phyloP scores from a whole-genome alignment of 2,113 vertebrate species.

The Corythoichthys intestinalis region DNA sequence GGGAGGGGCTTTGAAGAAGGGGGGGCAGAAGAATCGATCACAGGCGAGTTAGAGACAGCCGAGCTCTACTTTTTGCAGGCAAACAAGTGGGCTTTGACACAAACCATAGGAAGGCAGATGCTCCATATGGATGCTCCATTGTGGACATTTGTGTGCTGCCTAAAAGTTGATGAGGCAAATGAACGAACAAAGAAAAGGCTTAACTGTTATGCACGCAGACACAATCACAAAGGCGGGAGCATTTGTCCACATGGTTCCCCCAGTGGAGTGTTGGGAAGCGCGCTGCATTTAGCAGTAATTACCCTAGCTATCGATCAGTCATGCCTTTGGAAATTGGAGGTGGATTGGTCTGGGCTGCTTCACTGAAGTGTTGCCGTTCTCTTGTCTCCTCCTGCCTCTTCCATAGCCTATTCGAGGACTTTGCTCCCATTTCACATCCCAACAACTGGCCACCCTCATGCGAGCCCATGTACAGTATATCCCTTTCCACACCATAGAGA shows the following conservation, averaged over 20 bases:
- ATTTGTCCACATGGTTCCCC: slow-evolving; percentile 27
- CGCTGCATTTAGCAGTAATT: slow-evolving; percentile 65
- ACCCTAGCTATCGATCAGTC: slow-evolving; percentile 65
- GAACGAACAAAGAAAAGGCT: slow-evolving; percentile 9
- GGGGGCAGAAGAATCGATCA: slow-evolving; percentile 69
- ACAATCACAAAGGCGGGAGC: slow-evolving; percentile 11
- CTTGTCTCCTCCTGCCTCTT: slow-evolving; percentile 32
- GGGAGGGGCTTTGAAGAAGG: slow-evolving; percentile 58
- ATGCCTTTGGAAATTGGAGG: slow-evolving; percentile 68
- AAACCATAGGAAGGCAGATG: not conserved
- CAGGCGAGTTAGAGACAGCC: slow-evolving; percentile 38
- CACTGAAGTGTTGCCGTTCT: slow-evolving; percentile 39
- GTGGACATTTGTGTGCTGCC: not conserved
- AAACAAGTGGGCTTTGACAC: not conserved
- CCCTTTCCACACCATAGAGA: not conserved
- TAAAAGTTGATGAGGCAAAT: not conserved
- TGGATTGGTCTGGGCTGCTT: slow-evolving; percentile 60
- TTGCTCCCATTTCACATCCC: slow-evolving; percentile 24
- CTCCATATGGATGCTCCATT: not conserved
- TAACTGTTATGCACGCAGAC: slow-evolving; percentile 11
- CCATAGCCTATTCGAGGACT: slow-evolving; percentile 18
- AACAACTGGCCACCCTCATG: slow-evolving; percentile 21
- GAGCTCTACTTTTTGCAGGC: slow-evolving; percentile 20
- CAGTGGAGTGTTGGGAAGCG: slow-evolving; percentile 41
- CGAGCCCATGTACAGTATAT: slow-evolving; percentile 25